Base-by-base conservation (phyloP, 2,888 invertebrate species). In the Cybosia mesomella region DNA sequence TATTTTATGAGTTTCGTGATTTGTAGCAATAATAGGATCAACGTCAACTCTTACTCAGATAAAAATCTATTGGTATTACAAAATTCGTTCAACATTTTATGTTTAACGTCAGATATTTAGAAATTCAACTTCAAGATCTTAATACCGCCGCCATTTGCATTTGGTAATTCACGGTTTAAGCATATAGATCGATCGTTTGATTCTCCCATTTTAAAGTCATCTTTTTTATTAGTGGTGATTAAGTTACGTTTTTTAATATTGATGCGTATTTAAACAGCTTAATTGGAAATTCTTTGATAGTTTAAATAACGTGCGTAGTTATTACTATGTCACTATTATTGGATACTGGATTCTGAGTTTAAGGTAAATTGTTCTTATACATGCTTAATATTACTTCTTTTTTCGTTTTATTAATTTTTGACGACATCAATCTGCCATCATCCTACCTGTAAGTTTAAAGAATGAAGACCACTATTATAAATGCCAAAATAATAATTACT, bases 1-100 rank as follows among this genome's bases (percentile, higher is more conserved):
- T 34, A 32, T 67, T 66, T 70, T 43, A 66, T 39, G 13, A 28
- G 22, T 34, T 22, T 60, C 68, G 68, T 80, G 76, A 78, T 81
- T 74, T 80, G 72, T 78, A 68, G 73, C 70, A 73, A 64, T 80
- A 80, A 78, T 80, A 80, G 78, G 81, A 80, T 80, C 65, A 78
- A 73, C 66, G 79, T 74, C 76, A 70, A 71, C 66, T 61, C 39
- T 73, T 58, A 66, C 58, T 60, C 64, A 71, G 65, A 72, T 71
- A 60, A n/a, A 68, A 70, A 80, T 74, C 75, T 73, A 66, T 66
- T 61, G 64, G 63, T 64, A 73, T 76, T 72, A 76, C 64, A 34
- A 65, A 80, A 76, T 70, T 70, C 64, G 64, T 79, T 70, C 66
- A 71, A 67, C 59, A 66, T 79, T 81, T 80, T 72, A 79, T 76